Evolutionary conservation across 1,140 invertebrate species (phyloP), one percentile per base, ranked within the genome.

Genomic region (Tetragonula clypearis): DNA sequence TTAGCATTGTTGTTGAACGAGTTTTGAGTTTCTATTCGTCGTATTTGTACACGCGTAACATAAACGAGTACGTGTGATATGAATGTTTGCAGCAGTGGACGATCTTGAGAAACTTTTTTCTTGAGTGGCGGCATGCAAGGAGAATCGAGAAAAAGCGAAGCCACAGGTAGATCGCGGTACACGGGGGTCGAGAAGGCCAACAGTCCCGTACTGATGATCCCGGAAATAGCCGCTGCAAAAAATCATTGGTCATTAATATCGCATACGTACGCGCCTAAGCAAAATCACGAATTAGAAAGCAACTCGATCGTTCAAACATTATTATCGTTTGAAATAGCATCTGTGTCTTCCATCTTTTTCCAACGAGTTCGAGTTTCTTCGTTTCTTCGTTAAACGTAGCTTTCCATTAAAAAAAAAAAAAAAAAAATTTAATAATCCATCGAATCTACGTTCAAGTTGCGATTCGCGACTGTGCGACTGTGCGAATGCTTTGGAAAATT

Each of bases 121-220:
- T 17, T 30, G 6, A 49, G 19, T 78, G 56, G 75, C 15, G 74
- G 9, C 30, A 26, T 26, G 30, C 77, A 49, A 88, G 9, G 26
- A 30, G 60, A 62, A 60, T 62, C 4, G 15, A 66, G 23, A 81
- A 77, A 49, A 66, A 65, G 49, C 21, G 68, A 81, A 65, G 68
- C 65, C 41, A 81, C 72, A 82, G 83, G 79, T 72, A 88, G 65
- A 80, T 72, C 17, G 15, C 49, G 65, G 74, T 55, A 26, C 23
- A 60, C 68, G 60, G 14, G 14, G 26, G 26, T 74, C 72, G 53
- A 56, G 55, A 80, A 76, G 53, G 68, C 68, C 68, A 82, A 60
- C 19, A 88, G 74, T 88, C 76, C 69, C 77, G 69, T 71, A 75
- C 69, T n/a, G 69, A 35, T 68, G 79, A 89, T 88, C 78, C 78